Percentiles rank a stretch among this genome's conserved stretches.
Evolutionary conservation across 2,888 invertebrate species (phyloP).

Genomic region (Drosophila parthenogenetica): DNA sequence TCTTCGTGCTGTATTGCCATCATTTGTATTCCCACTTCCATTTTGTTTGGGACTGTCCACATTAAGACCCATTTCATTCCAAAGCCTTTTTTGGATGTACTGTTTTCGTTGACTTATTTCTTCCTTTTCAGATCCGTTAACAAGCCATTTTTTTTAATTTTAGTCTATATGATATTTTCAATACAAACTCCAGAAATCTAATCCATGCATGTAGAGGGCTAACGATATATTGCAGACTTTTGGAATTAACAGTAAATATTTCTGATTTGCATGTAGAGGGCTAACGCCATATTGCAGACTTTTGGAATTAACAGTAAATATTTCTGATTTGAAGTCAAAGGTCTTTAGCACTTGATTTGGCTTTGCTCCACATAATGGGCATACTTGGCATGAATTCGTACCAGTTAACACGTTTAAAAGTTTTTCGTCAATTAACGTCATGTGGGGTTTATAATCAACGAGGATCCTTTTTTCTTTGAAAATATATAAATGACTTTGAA

Average conservation of each 20-base stretch:
- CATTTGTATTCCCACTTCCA: no score
- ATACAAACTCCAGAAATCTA: neutral
- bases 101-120: neutral
- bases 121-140: slow-evolving; percentile 1
- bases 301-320: no score
- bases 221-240: neutral
- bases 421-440: slow-evolving; percentile 12
- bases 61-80: neutral
- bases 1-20: no score
- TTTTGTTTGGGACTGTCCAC: no score
- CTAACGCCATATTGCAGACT: no score
- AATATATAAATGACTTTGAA: no score
- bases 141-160: neutral
- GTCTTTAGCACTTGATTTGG: no score
- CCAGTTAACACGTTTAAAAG: slow-evolving; percentile 15
- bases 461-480: no score
- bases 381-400: slow-evolving; percentile 21
- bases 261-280: no score
- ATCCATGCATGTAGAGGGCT: neutral
- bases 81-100: neutral
- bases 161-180: neutral
- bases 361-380: no score
- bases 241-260: no score
- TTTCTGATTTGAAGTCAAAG: no score
- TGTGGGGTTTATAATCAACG: neutral